Conservation (phyloP, 2,797 vertebrate species). For the Lithobates sylvaticus region DNA sequence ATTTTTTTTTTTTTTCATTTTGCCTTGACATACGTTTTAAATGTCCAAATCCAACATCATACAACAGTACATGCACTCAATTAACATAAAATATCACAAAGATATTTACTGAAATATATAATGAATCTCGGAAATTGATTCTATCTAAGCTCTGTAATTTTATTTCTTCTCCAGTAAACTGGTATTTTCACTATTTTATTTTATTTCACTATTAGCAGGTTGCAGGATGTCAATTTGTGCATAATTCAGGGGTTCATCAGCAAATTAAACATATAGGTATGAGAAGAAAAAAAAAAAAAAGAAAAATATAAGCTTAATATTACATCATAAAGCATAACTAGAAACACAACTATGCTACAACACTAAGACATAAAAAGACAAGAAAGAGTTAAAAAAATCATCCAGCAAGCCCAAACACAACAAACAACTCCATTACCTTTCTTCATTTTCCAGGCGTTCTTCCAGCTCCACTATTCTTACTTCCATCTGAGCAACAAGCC, state of each 20-base stretch:
- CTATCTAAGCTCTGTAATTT: background rate
- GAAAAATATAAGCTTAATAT: background rate
- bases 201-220: too few relatives aligned
- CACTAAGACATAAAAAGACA: background rate
- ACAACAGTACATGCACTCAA: too few relatives aligned
- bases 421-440: conserved; percentile 80
- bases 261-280: background rate
- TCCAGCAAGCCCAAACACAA: background rate
- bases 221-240: background rate
- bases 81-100: too few relatives aligned
- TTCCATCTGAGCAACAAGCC: conserved; percentile 90
- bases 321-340: background rate
- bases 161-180: too few relatives aligned
- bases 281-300: too few relatives aligned
- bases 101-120: too few relatives aligned
- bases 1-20: too few relatives aligned
- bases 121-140: too few relatives aligned
- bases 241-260: background rate
- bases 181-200: too few relatives aligned
- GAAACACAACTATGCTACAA: background rate
- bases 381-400: conserved; percentile 22
- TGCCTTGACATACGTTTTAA: too few relatives aligned
- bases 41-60: too few relatives aligned
- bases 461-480: conserved; percentile 90
- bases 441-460: conserved; percentile 89